Conservation (phyloP, 1,140 invertebrate species). For the Trissolcus basalis region DNA sequence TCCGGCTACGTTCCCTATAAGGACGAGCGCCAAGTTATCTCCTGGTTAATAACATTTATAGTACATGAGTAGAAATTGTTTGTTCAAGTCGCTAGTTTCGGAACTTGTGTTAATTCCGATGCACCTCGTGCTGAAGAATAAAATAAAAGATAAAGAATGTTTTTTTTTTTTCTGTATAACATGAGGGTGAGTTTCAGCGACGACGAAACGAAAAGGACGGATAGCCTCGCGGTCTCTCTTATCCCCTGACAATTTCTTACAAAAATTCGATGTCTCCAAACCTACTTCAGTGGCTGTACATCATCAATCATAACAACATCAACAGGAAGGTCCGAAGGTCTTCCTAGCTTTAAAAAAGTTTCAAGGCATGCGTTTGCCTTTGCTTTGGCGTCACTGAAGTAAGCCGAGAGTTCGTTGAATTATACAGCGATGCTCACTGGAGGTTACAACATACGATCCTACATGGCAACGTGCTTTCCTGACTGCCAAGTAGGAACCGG, state of each 20-base stretch:
- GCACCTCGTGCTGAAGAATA: constrained; percentile 14
- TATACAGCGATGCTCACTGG: constrained; percentile 62
- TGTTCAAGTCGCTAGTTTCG: constrained; percentile 39
- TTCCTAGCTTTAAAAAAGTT: not conserved
- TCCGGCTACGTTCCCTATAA: constrained; percentile 20
- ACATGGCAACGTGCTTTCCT: constrained; percentile 66
- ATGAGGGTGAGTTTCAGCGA: constrained; percentile 17
- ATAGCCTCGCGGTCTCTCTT: constrained; percentile 11
- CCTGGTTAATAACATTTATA: constrained; percentile 28
- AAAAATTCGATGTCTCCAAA: constrained; percentile 19
- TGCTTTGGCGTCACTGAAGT: constrained; percentile 13
- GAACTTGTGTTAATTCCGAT: constrained; percentile 26
- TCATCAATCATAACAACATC: not conserved
- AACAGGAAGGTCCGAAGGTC: no score
- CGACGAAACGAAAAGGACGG: constrained; percentile 46
- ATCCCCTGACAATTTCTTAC: not conserved
- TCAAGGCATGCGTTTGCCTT: not conserved
- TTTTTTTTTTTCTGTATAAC: constrained; percentile 1
- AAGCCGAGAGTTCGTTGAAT: constrained; percentile 6
- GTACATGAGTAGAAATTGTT: constrained; percentile 39
- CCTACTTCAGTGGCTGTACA: constrained; percentile 3
- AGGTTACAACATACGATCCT: constrained; percentile 71
- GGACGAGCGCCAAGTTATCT: constrained; percentile 20
- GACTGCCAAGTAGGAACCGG: constrained; percentile 51
- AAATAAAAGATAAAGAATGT: not conserved